Percentiles rank a stretch among this genome's conserved stretches.
phyloP scores from a whole-genome alignment of 1,140 invertebrate species.

The Rhyacophila brunnea region DNA sequence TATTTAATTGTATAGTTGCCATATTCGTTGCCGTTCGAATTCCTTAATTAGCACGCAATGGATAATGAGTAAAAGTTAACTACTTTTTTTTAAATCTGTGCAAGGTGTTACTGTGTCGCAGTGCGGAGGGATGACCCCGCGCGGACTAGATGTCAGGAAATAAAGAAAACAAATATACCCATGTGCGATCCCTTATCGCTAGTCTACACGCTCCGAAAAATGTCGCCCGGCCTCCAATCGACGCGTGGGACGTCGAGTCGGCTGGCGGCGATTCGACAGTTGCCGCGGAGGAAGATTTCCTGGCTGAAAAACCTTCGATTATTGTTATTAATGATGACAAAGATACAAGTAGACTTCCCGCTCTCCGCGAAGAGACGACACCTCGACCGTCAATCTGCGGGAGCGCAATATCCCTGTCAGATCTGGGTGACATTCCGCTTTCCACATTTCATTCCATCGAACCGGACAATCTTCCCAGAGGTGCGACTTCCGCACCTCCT shows the following conservation, averaged over 20 bases:
- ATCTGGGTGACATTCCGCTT: background rate
- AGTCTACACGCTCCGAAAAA: conserved; percentile 51
- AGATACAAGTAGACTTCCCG: conserved; percentile 3
- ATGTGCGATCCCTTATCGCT: conserved; percentile 48
- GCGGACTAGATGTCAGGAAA: conserved; percentile 26
- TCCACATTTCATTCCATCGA: background rate
- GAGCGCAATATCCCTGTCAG: conserved; percentile 13
- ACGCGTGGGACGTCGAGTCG: background rate
- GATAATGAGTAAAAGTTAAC: too few relatives aligned
- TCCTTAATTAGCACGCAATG: too few relatives aligned
- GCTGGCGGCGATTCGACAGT: background rate
- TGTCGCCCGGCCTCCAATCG: conserved; percentile 46
- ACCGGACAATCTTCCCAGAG: background rate
- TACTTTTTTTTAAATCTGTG: too few relatives aligned
- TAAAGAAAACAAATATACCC: conserved; percentile 28
- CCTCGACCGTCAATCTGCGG: background rate
- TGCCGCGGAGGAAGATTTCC: conserved; percentile 1
- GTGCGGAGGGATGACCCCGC: conserved; percentile 8
- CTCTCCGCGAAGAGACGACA: conserved; percentile 22
- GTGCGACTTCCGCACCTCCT: background rate
- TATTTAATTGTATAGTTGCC: too few relatives aligned
- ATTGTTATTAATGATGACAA: conserved; percentile 2
- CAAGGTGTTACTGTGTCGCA: too few relatives aligned
- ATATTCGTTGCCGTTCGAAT: too few relatives aligned
- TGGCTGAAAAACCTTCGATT: conserved; percentile 4